These are phyloP conservation scores for Apotomis turbidana DNA, from an alignment of 2,888 invertebrate species.

Conservation along the genomic window DNA sequence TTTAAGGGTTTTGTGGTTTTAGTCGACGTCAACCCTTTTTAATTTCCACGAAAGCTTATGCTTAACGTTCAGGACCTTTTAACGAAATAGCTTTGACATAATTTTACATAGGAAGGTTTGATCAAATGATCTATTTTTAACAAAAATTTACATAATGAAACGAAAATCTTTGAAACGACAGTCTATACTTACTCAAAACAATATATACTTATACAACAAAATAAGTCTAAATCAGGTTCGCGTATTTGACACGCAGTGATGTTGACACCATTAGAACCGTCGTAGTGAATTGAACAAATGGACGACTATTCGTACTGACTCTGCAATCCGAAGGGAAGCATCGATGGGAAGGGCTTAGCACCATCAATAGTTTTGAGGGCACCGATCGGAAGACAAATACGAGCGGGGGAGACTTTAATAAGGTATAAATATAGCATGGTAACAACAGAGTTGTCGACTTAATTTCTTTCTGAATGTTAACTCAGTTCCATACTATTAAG, in stretches of 20 bases:
- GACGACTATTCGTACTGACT: slow-evolving; percentile 25
- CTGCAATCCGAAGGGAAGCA: slow-evolving; percentile 11
- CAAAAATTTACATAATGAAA: no score
- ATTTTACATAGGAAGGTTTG: no score
- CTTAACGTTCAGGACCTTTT: not conserved
- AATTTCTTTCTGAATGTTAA: no score
- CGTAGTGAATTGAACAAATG: slow-evolving; percentile 13
- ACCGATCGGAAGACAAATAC: slow-evolving; percentile 1
- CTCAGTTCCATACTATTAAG: no score
- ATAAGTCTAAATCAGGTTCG: not conserved
- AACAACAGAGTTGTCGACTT: no score
- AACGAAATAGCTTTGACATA: not conserved
- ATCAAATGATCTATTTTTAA: no score
- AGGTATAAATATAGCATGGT: no score
- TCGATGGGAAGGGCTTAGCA: not conserved
- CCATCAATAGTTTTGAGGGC: not conserved
- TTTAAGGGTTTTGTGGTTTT: not conserved
- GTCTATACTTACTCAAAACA: no score
- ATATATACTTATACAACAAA: not conserved
- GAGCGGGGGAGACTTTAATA: not conserved
- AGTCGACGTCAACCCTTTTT: not conserved
- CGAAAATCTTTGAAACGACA: no score
- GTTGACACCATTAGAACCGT: slow-evolving; percentile 24
- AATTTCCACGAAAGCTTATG: not conserved
- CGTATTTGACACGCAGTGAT: slow-evolving; percentile 19